A percentile compares a stretch with the other conserved stretches of the same genome.
These are phyloP conservation scores for Thumatha senex DNA, from an alignment of 2,888 invertebrate species.

Conservation along the genomic window DNA sequence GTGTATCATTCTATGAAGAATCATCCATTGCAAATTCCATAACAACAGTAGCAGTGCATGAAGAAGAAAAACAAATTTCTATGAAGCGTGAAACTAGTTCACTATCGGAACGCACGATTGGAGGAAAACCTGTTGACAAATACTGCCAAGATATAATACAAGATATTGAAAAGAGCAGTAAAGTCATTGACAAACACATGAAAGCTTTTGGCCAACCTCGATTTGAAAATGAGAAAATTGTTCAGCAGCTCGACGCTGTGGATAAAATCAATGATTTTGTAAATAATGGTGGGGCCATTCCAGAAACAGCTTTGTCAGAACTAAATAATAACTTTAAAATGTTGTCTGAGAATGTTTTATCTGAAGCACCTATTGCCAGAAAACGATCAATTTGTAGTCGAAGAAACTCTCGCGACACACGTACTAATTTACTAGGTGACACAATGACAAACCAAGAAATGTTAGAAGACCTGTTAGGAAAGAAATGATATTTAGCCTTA, in stretches of 20 bases:
- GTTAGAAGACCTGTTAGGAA: conserved; percentile 70
- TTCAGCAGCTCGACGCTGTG: conserved; percentile 76
- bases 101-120: conserved; percentile 47
- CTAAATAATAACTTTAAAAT: conserved; percentile 74
- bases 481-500: conserved; percentile 63
- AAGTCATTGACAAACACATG: conserved; percentile 79
- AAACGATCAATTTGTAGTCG: conserved; percentile 65
- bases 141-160: conserved; percentile 75
- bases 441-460: conserved; percentile 71
- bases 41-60: conserved; percentile 45
- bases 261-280: conserved; percentile 79
- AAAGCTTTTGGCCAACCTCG: conserved; percentile 70
- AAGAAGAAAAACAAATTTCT: conserved; percentile 37
- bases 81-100: conserved; percentile 49
- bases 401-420: conserved; percentile 50
- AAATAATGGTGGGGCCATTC: conserved; percentile 57
- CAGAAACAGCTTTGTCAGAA: conserved; percentile 58
- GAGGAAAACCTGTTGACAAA: conserved; percentile 64
- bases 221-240: conserved; percentile 74
- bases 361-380: conserved; percentile 45
- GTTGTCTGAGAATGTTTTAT: conserved; percentile 62
- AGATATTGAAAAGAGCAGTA: conserved; percentile 71
- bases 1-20: conserved; percentile 61
- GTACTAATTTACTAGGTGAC: conserved; percentile 60
- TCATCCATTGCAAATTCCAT: conserved; percentile 44